Conservation (phyloP, 1,140 invertebrate genomes). For the Drosophila malerkotliana region DNA sequence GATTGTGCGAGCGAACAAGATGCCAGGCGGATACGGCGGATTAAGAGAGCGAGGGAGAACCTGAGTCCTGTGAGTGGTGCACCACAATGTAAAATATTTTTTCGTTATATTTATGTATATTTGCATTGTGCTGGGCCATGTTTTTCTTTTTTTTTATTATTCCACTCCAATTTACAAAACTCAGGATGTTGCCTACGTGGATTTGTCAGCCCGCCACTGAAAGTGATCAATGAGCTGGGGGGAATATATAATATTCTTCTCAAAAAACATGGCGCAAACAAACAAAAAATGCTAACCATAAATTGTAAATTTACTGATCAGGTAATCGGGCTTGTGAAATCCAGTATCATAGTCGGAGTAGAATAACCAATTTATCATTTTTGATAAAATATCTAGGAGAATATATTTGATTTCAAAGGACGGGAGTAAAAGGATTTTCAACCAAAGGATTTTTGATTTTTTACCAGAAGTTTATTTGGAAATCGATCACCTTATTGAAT, state of each 20-base stretch:
- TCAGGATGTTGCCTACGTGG: constrained; percentile 32
- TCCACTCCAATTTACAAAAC: constrained; percentile 49
- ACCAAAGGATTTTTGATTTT: no score
- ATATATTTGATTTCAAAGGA: background rate
- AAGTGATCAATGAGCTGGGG: constrained; percentile 43
- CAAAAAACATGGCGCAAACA: constrained; percentile 3
- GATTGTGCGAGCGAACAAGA: constrained; percentile 10
- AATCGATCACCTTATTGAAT: no score
- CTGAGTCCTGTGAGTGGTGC: constrained; percentile 26
- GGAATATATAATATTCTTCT: background rate
- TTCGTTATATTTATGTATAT: constrained; percentile 72
- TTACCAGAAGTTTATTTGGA: no score
- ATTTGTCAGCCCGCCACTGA: constrained; percentile 32
- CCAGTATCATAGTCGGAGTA: constrained; percentile 11
- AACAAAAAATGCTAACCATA: constrained; percentile 26
- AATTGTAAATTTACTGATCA: constrained; percentile 32
- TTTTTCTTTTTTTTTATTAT: constrained; percentile 34
- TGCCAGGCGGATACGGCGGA: background rate
- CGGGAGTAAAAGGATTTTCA: background rate
- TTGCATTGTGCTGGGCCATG: constrained; percentile 45
- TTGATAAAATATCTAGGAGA: constrained; percentile 21
- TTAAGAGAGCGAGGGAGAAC: background rate
- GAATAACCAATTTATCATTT: constrained; percentile 1
- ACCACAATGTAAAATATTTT: constrained; percentile 75
- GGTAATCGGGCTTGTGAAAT: constrained; percentile 3